phyloP scores from a whole-genome alignment of 35 echinoderm and acorn worm species.

The Ptychodera flava region DNA sequence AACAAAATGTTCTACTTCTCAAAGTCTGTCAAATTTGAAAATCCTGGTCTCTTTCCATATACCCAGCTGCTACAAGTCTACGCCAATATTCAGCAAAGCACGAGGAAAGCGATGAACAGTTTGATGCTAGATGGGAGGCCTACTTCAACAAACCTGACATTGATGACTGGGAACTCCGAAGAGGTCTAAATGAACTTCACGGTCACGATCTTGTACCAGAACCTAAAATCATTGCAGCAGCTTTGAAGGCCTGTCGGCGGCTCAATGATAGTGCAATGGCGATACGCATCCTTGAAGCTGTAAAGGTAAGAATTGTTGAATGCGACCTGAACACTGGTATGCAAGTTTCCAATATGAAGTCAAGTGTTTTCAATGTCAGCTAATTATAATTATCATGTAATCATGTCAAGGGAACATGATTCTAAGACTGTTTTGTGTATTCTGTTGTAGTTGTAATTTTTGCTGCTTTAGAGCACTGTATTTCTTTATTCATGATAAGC shows the following conservation, averaged over 20 bases:
- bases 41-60: too few species aligned
- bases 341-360: too few species aligned
- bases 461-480: too few species aligned
- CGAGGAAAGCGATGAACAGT: conserved; percentile 96
- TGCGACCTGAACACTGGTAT: too few species aligned
- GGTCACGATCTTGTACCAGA: conserved; percentile 97
- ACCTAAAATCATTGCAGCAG: conserved; percentile 80
- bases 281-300: conserved; percentile 73
- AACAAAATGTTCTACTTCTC: too few species aligned
- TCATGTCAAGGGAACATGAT: too few species aligned
- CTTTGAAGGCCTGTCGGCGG: conserved; percentile 79
- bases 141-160: conserved; percentile 97
- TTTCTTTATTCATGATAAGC: too few species aligned
- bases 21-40: too few species aligned
- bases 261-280: conserved; percentile 92
- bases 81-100: conserved; percentile 48
- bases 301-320: conserved; percentile 83
- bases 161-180: conserved; percentile 90
- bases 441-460: too few species aligned
- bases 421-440: too few species aligned
- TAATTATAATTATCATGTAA: too few species aligned
- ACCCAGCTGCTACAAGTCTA: not conserved
- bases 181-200: conserved; percentile 87
- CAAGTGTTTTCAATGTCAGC: too few species aligned
- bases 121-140: conserved; percentile 94